phyloP scores from a whole-genome alignment of 1,140 invertebrate genomes.

The Alviniconcha marisindica region DNA sequence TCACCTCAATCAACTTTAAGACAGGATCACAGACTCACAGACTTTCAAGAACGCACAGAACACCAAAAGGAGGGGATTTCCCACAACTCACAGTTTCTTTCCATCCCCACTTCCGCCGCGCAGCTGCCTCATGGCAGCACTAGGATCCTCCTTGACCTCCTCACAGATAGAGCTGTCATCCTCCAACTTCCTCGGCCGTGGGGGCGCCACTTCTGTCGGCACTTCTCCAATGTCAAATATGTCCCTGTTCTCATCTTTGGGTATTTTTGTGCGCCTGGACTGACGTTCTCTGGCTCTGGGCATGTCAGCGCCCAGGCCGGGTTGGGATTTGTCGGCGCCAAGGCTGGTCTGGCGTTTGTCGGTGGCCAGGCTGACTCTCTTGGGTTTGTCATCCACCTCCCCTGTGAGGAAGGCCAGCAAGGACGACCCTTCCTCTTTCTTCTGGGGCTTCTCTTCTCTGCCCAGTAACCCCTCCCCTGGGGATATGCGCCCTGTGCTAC shows the following conservation, averaged over 20 bases:
- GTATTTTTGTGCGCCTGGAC: background rate
- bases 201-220: background rate
- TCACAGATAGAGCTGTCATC: constrained; percentile 63
- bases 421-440: constrained; percentile 27
- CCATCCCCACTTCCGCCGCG: background rate
- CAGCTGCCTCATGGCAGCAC: constrained; percentile 7
- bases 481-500: constrained; percentile 16
- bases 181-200: constrained; percentile 9
- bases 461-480: background rate
- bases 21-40: constrained; percentile 11
- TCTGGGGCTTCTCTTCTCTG: background rate
- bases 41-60: background rate
- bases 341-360: no score
- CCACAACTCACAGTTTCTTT: constrained; percentile 23
- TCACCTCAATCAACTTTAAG: no score
- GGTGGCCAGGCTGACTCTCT: no score
- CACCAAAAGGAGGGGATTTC: background rate
- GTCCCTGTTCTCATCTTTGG: constrained; percentile 14
- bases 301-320: no score
- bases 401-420: constrained; percentile 55
- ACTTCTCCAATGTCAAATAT: constrained; percentile 3
- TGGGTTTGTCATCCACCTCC: constrained; percentile 33
- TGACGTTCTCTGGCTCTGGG: constrained; percentile 29
- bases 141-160: constrained; percentile 53
- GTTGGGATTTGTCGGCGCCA: no score